Base-by-base conservation (phyloP, 23 tunicate species). In the Styela plicata region DNA sequence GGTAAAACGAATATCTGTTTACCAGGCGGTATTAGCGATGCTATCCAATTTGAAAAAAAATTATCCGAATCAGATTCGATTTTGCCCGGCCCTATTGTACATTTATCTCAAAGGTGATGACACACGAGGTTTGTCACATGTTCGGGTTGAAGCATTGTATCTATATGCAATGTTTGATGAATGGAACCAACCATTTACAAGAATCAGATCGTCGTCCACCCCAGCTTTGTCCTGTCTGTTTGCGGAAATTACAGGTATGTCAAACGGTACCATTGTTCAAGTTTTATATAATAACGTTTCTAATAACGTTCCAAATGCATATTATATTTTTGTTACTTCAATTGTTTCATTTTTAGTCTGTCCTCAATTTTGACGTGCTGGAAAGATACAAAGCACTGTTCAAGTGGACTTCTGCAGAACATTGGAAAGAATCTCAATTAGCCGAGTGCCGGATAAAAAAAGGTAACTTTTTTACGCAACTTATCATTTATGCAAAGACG, bases 91-190 rank as follows among this genome's bases (percentile, higher is more conserved):
- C n/a, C n/a, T n/a, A n/a, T n/a, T n/a, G n/a, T n/a, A n/a, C n/a
- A n/a, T n/a, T n/a, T n/a, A n/a, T n/a, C 36, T 30, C 69, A 29
- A 36, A 91, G 97, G 90, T 91, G 24, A 86, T 91, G 97, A 64
- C 97, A 2, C 97, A 91, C 35, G 97, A 91, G 53, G 74, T 91
- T 27, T 89, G 97, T 31, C 97, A 91, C 63, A 91, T 91, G 97
- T 86, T 91, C 44, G 97, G 97, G 19, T 53, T 91, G 53, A 91
- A 86, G 63, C 97, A 86, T 77, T 91, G 97, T 69, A 52, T 91
- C 13, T 91, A 85, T 75, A 63, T 74, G 79, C 80, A 78, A 52
- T 91, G 97, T 68, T 27, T 91, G 31, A 91, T 91, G 97, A 91
- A 91, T 80, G 97, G 97, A 10, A 83, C 89, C 21, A 91, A 91